Percentiles rank a stretch among this genome's conserved stretches.
phyloP scores from a whole-genome alignment of 2,113 vertebrate genomes.

The Orycteropus afer region DNA sequence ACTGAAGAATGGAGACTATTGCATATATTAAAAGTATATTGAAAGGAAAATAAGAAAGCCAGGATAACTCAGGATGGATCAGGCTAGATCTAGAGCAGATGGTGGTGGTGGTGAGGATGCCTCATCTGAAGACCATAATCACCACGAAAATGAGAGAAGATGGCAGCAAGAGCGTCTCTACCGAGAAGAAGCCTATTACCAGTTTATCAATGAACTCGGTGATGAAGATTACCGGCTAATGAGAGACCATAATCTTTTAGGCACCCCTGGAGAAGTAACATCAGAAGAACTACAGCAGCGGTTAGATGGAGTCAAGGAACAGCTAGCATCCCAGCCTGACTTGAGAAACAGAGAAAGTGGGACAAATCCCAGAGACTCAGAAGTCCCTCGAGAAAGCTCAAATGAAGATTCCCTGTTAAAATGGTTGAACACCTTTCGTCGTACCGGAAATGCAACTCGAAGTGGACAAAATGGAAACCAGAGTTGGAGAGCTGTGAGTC shows the following conservation, averaged over 20 bases:
- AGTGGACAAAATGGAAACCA: slow-evolving; percentile 97
- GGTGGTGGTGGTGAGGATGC: slow-evolving; percentile 70
- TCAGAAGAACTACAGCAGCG: slow-evolving; percentile 95
- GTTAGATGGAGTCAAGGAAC: slow-evolving; percentile 93
- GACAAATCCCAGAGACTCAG: slow-evolving; percentile 87
- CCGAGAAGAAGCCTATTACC: slow-evolving; percentile 97
- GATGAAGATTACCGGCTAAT: slow-evolving; percentile 97
- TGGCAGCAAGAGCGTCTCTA: slow-evolving; percentile 95
- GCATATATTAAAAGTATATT: slow-evolving; percentile 48
- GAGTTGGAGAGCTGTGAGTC: slow-evolving; percentile 96
- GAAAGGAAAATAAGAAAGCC: slow-evolving; percentile 67
- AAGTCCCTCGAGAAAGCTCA: slow-evolving; percentile 88
- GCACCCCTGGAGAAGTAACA: slow-evolving; percentile 97
- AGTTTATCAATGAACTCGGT: slow-evolving; percentile 95
- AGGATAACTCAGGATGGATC: slow-evolving; percentile 81
- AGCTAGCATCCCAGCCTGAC: slow-evolving; percentile 88
- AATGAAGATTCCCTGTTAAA: slow-evolving; percentile 93
- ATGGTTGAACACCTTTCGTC: slow-evolving; percentile 95
- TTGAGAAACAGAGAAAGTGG: slow-evolving; percentile 85
- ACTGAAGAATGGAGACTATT: slow-evolving; percentile 59
- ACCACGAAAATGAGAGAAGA: slow-evolving; percentile 88
- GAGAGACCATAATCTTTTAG: slow-evolving; percentile 96
- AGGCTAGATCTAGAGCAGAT: slow-evolving; percentile 70
- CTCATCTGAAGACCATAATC: slow-evolving; percentile 55
- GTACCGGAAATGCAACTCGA: slow-evolving; percentile 94